Conservation (phyloP, 2,113 vertebrate species). For the Calypte anna region DNA sequence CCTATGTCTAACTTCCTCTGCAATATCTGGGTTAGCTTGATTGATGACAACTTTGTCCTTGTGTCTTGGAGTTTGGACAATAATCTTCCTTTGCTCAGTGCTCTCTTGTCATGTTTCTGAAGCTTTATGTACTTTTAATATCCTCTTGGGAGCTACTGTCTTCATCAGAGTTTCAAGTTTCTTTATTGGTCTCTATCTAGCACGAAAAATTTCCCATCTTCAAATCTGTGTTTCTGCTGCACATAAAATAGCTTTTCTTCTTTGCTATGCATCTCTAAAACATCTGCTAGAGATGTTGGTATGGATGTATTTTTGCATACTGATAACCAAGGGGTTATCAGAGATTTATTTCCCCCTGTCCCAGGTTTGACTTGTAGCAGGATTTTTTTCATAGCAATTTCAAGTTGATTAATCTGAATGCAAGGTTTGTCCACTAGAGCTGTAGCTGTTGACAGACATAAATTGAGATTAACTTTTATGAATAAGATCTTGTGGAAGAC, state of each 20-base stretch:
- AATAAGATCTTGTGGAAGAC: not conserved
- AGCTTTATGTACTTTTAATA: constrained; percentile 1
- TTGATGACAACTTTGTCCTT: not conserved
- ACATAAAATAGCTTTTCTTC: not conserved
- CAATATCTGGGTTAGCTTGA: not conserved
- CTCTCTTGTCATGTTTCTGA: not conserved
- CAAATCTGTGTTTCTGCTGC: not conserved
- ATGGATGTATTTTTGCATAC: not conserved
- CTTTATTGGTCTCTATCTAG: not conserved
- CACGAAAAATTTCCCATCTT: not conserved
- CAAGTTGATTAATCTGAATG: not conserved
- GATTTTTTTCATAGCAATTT: not conserved
- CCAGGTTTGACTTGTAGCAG: not conserved
- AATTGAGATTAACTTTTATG: not conserved
- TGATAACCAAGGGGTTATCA: not conserved
- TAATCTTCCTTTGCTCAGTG: not conserved
- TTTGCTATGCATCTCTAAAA: not conserved
- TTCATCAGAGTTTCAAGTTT: not conserved
- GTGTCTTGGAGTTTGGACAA: not conserved
- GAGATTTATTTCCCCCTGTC: not conserved
- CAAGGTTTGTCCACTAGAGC: not conserved
- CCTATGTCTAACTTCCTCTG: not conserved
- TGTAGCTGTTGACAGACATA: not conserved
- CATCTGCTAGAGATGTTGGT: not conserved
- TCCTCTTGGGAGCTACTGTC: not conserved